Evolutionary conservation across 2,888 invertebrate species (phyloP), one percentile per base, ranked within the genome.

Genomic region (Smittia sp.): DNA sequence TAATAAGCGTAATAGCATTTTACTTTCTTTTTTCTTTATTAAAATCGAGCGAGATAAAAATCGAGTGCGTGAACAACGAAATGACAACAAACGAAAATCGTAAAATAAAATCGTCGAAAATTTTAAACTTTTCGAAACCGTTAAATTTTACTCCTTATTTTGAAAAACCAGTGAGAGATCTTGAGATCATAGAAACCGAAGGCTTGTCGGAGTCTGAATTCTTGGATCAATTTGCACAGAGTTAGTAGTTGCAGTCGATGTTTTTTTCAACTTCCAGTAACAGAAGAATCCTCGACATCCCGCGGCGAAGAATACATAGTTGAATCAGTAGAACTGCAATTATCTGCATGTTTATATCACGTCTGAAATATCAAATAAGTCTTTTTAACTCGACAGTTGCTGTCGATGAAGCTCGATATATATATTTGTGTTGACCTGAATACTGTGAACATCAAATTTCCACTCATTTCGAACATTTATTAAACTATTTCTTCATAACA

Each of bases 1-100:
- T 24, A 70, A 15, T 54, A 70, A 32, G 15, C 54, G 22, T 18
- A 54, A n/a, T 1, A 70, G 27, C 69, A 70, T 68, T 24, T 20
- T 54, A 4, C 9, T 52, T 67, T 67, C 13, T 1, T 39, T n/a
- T 20, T 39, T 6, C 2, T 32, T 6, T 39, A 20, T 7, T 38
- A 67, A 67, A 41, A 22, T 58, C 22, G 22, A 58, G n/a, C 38
- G 11, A 38, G 38, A 22, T 58, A 13, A 18, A 58, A 58, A 18
- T 58, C 15, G 32, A 32, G 32, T 9, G 9, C 3, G 9, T 9
- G 32, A 32, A 9, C 32, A 3, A 32, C 32, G 3, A 3, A 9
- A 32, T 32, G 4, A 32, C 32, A 32, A 32, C 32, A 32, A 32
- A 32, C 4, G 32, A 9, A 32, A 32, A 3, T 32, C 4, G 32